These are phyloP conservation scores for Onychostoma macrolepis DNA, from an alignment of 2,113 vertebrate genomes.

Conservation along the genomic window DNA sequence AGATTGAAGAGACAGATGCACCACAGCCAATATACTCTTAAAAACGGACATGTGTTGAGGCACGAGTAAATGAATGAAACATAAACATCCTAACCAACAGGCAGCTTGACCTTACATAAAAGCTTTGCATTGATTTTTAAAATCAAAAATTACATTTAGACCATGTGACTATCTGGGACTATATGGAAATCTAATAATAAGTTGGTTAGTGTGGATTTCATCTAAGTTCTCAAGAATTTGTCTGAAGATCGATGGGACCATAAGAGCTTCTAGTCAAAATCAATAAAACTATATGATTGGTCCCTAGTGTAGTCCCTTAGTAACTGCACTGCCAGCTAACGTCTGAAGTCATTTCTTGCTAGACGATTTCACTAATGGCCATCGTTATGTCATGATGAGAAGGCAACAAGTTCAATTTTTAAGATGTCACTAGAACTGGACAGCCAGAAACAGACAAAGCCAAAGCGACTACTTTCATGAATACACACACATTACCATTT, in stretches of 20 bases:
- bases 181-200: neutral
- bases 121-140: constrained; percentile 12
- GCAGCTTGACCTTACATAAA: neutral
- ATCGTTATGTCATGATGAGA: neutral
- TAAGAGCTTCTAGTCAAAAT: constrained; percentile 18
- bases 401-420: neutral
- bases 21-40: neutral
- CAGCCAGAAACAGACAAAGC: neutral
- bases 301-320: constrained; percentile 6
- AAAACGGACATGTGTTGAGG: neutral
- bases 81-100: neutral
- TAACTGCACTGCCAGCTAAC: neutral
- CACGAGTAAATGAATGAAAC: neutral
- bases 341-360: neutral
- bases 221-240: constrained; percentile 10
- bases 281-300: neutral
- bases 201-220: constrained; percentile 23
- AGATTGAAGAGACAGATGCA: neutral
- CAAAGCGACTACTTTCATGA: neutral
- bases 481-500: no score
- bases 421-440: neutral
- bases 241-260: neutral
- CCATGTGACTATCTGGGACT: neutral
- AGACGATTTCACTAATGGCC: neutral
- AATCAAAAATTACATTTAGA: neutral